Evolutionary conservation across 2,797 vertebrate genomes (phyloP).

Genomic region (Enteromius treurensis): DNA sequence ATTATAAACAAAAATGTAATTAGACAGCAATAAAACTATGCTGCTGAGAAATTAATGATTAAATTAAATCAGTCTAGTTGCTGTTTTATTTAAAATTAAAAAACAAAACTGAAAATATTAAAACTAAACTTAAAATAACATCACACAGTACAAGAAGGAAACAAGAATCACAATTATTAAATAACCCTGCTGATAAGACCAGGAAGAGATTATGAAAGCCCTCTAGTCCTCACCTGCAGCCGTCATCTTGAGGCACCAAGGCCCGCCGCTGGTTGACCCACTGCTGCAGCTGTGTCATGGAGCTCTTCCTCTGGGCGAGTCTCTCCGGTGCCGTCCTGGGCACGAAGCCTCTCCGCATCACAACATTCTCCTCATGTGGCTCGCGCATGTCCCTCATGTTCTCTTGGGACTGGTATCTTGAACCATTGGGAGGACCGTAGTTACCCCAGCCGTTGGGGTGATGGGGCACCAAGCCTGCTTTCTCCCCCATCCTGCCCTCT

Average conservation of each 20-base stretch:
- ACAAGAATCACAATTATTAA: background rate
- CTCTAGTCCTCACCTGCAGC: constrained; percentile 79
- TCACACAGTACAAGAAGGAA: background rate
- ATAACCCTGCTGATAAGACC: background rate
- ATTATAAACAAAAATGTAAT: background rate
- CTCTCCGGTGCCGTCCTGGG: constrained; percentile 85
- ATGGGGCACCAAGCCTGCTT: constrained; percentile 44
- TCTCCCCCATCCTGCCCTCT: constrained; percentile 60
- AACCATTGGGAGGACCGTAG: constrained; percentile 69
- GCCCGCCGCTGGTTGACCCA: constrained; percentile 92
- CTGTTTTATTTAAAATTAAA: background rate
- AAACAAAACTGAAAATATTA: background rate
- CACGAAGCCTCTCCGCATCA: constrained; percentile 78
- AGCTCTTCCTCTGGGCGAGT: constrained; percentile 92
- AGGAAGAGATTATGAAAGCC: background rate
- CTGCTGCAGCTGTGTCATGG: constrained; percentile 94
- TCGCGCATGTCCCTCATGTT: constrained; percentile 59
- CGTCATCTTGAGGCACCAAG: constrained; percentile 79
- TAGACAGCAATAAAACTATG: background rate
- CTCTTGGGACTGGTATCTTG: constrained; percentile 71
- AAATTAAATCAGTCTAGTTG: background rate
- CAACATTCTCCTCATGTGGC: constrained; percentile 71
- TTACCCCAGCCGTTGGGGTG: constrained; percentile 84
- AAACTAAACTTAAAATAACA: background rate
- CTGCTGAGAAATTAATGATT: background rate